These are phyloP conservation scores for Catocala nupta DNA, from an alignment of 2,888 invertebrate species.

Conservation along the genomic window DNA sequence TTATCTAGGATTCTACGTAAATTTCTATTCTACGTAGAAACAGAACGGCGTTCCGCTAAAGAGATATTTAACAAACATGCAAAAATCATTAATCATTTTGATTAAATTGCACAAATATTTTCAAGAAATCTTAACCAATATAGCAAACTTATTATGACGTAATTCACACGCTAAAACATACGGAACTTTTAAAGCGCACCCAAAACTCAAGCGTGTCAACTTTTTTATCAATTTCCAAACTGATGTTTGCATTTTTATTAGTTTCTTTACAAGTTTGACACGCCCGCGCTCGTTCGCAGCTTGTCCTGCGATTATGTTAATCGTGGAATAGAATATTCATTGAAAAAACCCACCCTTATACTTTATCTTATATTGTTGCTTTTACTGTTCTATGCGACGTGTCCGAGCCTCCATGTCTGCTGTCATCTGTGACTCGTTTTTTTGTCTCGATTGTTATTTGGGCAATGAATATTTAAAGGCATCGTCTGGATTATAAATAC, in stretches of 20 bases:
- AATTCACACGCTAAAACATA: slow-evolving; percentile 9
- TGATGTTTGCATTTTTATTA: slow-evolving; percentile 72
- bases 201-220: slow-evolving; percentile 19
- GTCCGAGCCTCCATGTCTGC: slow-evolving; percentile 44
- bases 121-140: too few relatives aligned
- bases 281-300: slow-evolving; percentile 71
- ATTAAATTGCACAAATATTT: too few relatives aligned
- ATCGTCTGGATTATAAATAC: slow-evolving; percentile 7
- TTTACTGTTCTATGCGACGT: slow-evolving; percentile 56
- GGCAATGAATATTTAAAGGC: slow-evolving; percentile 50
- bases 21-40: too few relatives aligned
- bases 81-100: too few relatives aligned
- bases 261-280: slow-evolving; percentile 62
- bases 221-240: slow-evolving; percentile 58
- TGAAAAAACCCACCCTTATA: slow-evolving; percentile 69
- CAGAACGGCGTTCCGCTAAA: too few relatives aligned
- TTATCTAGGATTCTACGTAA: too few relatives aligned
- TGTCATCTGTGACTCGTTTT: slow-evolving; percentile 53
- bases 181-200: slow-evolving; percentile 27
- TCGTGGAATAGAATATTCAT: slow-evolving; percentile 75
- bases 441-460: slow-evolving; percentile 39
- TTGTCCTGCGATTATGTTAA: slow-evolving; percentile 79
- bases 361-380: slow-evolving; percentile 60
- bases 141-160: too few relatives aligned
- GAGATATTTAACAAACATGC: too few relatives aligned